phyloP scores from a whole-genome alignment of 1,140 invertebrate genomes.

The Sogatella furcifera region DNA sequence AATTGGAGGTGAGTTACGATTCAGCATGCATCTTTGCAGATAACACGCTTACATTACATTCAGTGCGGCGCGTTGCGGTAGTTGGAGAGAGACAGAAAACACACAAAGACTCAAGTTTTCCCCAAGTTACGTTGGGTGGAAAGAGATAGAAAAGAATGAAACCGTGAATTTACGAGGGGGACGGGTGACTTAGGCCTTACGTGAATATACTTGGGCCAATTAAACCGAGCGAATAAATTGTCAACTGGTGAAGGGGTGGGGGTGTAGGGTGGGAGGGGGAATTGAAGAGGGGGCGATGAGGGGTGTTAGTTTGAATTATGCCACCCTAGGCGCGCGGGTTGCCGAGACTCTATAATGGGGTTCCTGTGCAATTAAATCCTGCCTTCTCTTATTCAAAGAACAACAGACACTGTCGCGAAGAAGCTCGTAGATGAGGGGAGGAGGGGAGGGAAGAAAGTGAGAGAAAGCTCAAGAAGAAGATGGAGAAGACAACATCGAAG shows the following conservation, averaged over 20 bases:
- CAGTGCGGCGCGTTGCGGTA: too few species aligned
- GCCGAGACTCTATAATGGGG: not conserved
- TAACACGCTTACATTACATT: too few species aligned
- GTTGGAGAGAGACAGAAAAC: too few species aligned
- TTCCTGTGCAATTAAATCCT: not conserved
- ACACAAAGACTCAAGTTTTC: too few species aligned
- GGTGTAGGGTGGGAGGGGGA: not conserved
- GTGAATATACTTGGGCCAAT: not conserved
- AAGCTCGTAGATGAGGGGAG: not conserved
- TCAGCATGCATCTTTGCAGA: too few species aligned
- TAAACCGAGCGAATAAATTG: not conserved
- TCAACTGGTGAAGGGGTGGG: not conserved
- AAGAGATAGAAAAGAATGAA: not conserved
- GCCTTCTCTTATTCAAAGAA: not conserved
- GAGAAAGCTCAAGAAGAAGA: not conserved
- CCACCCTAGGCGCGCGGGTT: not conserved
- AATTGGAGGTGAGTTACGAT: too few species aligned
- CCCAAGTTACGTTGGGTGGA: not conserved
- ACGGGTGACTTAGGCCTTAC: not conserved
- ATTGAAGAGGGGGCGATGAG: too few species aligned
- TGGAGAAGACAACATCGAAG: not conserved
- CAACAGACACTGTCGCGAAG: too few species aligned
- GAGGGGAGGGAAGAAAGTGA: not conserved
- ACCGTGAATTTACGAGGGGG: not conserved
- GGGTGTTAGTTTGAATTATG: not conserved